phyloP scores from a whole-genome alignment of 2,113 vertebrate species.

The Scomber scombrus region DNA sequence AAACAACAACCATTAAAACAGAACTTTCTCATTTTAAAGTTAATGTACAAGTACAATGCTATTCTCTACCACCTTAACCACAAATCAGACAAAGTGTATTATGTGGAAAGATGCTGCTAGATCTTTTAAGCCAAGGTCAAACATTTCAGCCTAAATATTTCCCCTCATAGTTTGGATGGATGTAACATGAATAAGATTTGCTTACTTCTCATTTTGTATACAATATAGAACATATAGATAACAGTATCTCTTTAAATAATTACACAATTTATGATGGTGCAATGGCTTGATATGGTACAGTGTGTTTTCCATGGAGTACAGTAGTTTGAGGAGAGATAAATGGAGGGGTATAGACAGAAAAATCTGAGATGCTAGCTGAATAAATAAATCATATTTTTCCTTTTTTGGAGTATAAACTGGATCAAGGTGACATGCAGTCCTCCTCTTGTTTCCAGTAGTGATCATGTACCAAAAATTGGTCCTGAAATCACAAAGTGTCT shows the following conservation, averaged over 20 bases:
- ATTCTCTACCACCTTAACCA: conserved; percentile 79
- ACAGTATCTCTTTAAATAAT: conserved; percentile 76
- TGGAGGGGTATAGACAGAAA: conserved; percentile 51
- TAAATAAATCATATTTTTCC: conserved; percentile 59
- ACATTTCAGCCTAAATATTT: conserved; percentile 50
- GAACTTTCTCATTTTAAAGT: conserved; percentile 66
- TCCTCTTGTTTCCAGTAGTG: conserved; percentile 66
- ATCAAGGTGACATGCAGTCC: conserved; percentile 77
- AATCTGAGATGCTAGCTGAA: conserved; percentile 50
- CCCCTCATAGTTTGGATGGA: conserved; percentile 44
- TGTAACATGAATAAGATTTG: conserved; percentile 43
- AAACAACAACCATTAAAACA: conserved; percentile 76
- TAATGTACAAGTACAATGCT: conserved; percentile 80
- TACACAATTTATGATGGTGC: conserved; percentile 68
- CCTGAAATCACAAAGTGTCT: conserved; percentile 64
- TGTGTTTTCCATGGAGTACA: conserved; percentile 40
- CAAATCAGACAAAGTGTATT: conserved; percentile 72
- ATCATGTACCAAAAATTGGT: conserved; percentile 66
- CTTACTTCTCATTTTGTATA: conserved; percentile 69
- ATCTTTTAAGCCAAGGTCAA: conserved; percentile 51
- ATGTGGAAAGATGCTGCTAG: conserved; percentile 72
- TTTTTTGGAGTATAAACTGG: conserved; percentile 63
- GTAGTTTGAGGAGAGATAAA: conserved; percentile 23
- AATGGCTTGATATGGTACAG: conserved; percentile 63
- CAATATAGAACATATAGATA: conserved; percentile 79